Evolutionary conservation across 2,888 invertebrate species (phyloP), one percentile per base, ranked within the genome.

Genomic region (Andrena flavipes): DNA sequence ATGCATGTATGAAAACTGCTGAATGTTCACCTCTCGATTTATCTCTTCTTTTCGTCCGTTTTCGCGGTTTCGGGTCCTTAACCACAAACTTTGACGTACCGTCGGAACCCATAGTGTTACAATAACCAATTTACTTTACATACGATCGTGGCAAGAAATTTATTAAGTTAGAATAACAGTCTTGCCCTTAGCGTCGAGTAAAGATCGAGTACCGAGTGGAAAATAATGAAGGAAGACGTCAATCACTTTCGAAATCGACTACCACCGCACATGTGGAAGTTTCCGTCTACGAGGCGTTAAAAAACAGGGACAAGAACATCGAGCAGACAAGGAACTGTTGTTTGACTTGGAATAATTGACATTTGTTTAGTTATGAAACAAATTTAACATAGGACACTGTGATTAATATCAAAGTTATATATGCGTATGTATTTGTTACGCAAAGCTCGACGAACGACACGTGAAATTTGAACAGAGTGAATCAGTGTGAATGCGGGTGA

Each of bases 51-150:
- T 80, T 81, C 35, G 30, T 72, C 29, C 79, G 69, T 71, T 81
- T 86, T 71, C 75, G 77, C 13, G 60, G 72, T 75, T 86, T 89
- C 59, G 59, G 59, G 59, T 69, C 65, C 62, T 59, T 78, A 86
- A 81, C 80, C 81, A 80, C 67, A 20, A 79, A 59, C 49, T 80
- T 63, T 62, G 80, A 72, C 42, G 67, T 73, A 26, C 20, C 72
- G 30, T 87, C 79, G 2, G 73, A 76, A 0, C 80, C 81, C 87
- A 87, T 86, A 2, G 56, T 60, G n/a, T 56, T 13, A 10, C 26
- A 35, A 33, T 26, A 49, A 75, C 48, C 49, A 23, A 23, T 33
- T 20, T 56, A 6, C 26, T 56, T 3, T 42, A 35, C 26, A 4
- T 42, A 35, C 23, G 8, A 64, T 60, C 29, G 20, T 13, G 29